phyloP scores from a whole-genome alignment of 2,888 invertebrate species.

The Masnerella sp. region DNA sequence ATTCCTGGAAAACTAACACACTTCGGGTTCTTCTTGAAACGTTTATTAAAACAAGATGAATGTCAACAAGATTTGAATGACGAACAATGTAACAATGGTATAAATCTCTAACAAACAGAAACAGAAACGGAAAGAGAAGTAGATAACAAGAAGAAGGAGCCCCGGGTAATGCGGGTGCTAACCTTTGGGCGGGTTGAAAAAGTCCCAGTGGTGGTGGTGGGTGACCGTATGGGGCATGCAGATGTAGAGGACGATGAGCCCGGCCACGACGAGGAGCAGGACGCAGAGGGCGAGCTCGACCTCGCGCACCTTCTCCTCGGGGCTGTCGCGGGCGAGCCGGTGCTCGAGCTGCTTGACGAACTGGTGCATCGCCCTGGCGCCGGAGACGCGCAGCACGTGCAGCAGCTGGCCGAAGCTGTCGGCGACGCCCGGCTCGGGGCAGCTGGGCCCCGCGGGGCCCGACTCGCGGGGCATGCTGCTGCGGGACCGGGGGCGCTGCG shows the following conservation, averaged over 20 bases:
- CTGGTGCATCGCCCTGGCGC: conserved; percentile 83
- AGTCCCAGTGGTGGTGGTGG: conserved; percentile 92
- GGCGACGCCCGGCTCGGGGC: conserved; percentile 82
- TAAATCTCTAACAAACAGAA: conserved; percentile 54
- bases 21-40: conserved; percentile 36
- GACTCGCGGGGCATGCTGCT: conserved; percentile 63
- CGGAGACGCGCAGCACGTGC: conserved; percentile 83
- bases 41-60: conserved; percentile 58
- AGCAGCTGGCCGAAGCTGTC: conserved; percentile 86
- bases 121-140: too few species aligned
- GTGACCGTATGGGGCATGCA: conserved; percentile 83
- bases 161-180: conserved; percentile 32
- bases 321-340: conserved; percentile 81
- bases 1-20: conserved; percentile 40
- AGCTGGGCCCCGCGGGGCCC: conserved; percentile 26
- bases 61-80: conserved; percentile 50
- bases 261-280: conserved; percentile 87
- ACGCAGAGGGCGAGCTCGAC: conserved; percentile 88
- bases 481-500: too few species aligned
- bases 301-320: conserved; percentile 81
- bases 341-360: conserved; percentile 83
- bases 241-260: conserved; percentile 86
- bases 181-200: conserved; percentile 87
- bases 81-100: conserved; percentile 57
- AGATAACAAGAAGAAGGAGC: conserved; percentile 34